phyloP scores from a whole-genome alignment of 1,140 invertebrate species.

The Probaryconus sp. region DNA sequence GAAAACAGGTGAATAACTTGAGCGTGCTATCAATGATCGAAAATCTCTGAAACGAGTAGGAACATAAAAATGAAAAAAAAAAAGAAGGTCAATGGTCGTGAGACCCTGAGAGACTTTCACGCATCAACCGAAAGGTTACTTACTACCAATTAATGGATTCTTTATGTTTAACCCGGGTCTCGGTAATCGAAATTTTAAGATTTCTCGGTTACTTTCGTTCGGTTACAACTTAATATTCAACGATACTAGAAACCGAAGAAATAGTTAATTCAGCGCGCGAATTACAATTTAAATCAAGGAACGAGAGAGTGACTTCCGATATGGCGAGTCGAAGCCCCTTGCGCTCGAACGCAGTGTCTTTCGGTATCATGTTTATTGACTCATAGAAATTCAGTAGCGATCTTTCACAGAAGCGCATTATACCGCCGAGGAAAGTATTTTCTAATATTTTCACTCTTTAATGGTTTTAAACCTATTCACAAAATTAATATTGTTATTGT shows the following conservation, averaged over 20 bases:
- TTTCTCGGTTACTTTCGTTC: slow-evolving; percentile 26
- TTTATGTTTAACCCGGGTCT: slow-evolving; percentile 13
- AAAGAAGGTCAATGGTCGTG: slow-evolving; percentile 49
- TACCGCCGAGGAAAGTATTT: slow-evolving; percentile 47
- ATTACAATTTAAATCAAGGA: neutral
- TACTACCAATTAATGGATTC: slow-evolving; percentile 49
- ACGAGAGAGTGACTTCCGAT: neutral
- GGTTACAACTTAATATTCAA: slow-evolving; percentile 5
- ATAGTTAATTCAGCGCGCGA: neutral
- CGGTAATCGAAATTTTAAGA: slow-evolving; percentile 20
- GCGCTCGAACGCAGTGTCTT: slow-evolving; percentile 14
- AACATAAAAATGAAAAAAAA: neutral
- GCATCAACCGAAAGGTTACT: slow-evolving; percentile 38
- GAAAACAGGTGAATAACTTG: slow-evolving; percentile 48
- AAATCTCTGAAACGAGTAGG: slow-evolving; percentile 28
- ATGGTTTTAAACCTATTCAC: slow-evolving; percentile 42
- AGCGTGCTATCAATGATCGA: slow-evolving; percentile 38
- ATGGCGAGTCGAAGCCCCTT: neutral
- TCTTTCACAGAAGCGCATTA: slow-evolving; percentile 17
- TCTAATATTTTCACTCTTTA: slow-evolving; percentile 61
- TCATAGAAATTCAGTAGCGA: slow-evolving; percentile 36
- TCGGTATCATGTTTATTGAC: slow-evolving; percentile 18
- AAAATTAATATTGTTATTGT: no score
- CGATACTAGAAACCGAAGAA: neutral
- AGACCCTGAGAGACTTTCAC: slow-evolving; percentile 45